Evolutionary conservation across 1,140 invertebrate species (phyloP), one percentile per base, ranked within the genome.

Genomic region (Dermatophagoides farinae): DNA sequence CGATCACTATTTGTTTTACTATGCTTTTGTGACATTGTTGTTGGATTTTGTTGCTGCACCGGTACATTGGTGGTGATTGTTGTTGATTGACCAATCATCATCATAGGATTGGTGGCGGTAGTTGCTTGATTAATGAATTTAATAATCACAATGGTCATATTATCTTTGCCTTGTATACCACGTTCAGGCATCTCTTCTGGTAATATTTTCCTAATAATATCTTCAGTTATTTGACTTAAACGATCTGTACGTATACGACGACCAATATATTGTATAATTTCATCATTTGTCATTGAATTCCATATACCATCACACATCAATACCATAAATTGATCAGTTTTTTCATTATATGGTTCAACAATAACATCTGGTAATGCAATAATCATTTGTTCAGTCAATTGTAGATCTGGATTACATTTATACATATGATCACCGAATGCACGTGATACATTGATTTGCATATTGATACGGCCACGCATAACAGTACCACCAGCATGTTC

Each of bases 221-320:
- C 71, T 8, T 96, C 91, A 73, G 88, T 95, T 66, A 96, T 90
- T 65, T 79, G 71, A 0, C 88, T 89, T 38, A 92, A 70, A 55
- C 80, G 75, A 60, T 70, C 68, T 65, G 79, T 74, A 41, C 77
- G 69, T 50, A 93, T 70, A 62, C 80, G 77, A 18, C 79, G 71
- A 59, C 76, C 72, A 8, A 97, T 80, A 73, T 93, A 97, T 66
- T 88, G 82, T 25, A 93, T 83, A 11, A 93, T 89, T 70, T 92
- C 84, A 71, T 95, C 85, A 75, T 86, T 93, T 59, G 85, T 81
- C 85, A 97, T 86, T 61, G 81, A 93, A 71, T 97, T 97, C 93
- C 93, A 97, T 68, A 97, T 96, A 20, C 93, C 93, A 75, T 97
- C 93, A 72, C 92, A 97, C 20, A 97, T 71, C 1, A 97, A 81